These are phyloP conservation scores for Sinocyclocheilus anshuiensis DNA, from an alignment of 2,113 vertebrate species.

Conservation along the genomic window DNA sequence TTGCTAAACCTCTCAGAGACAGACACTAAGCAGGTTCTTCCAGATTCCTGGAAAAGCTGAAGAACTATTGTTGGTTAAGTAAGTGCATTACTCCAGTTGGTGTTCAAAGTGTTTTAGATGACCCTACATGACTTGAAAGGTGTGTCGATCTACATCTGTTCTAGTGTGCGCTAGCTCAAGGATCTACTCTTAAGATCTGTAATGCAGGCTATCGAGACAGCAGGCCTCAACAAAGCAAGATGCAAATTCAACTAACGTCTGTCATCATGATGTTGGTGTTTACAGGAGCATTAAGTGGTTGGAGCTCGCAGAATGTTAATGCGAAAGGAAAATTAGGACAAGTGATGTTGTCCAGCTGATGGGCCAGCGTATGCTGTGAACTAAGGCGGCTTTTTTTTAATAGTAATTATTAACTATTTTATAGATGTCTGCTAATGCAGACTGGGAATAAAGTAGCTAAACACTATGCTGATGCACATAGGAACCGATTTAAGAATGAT, in stretches of 20 bases:
- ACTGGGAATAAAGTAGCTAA: too few species aligned
- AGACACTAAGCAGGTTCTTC: background rate
- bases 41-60: background rate
- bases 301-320: background rate
- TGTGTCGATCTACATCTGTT: background rate
- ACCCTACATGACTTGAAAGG: background rate
- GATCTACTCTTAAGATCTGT: background rate
- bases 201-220: background rate
- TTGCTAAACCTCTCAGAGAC: background rate
- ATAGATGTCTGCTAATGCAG: too few species aligned
- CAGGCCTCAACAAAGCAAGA: background rate
- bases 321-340: background rate
- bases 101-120: background rate
- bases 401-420: too few species aligned
- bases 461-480: too few species aligned
- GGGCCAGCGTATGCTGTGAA: background rate
- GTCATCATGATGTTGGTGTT: background rate
- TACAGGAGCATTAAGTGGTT: background rate
- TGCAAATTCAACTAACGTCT: background rate
- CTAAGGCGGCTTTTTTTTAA: too few species aligned
- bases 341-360: background rate
- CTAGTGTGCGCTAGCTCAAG: background rate
- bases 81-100: background rate
- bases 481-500: too few species aligned
- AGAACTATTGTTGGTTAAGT: background rate